Evolutionary conservation across 1,140 invertebrate species (phyloP), one percentile per base, ranked within the genome.

Genomic region (Lepidurus arcticus): DNA sequence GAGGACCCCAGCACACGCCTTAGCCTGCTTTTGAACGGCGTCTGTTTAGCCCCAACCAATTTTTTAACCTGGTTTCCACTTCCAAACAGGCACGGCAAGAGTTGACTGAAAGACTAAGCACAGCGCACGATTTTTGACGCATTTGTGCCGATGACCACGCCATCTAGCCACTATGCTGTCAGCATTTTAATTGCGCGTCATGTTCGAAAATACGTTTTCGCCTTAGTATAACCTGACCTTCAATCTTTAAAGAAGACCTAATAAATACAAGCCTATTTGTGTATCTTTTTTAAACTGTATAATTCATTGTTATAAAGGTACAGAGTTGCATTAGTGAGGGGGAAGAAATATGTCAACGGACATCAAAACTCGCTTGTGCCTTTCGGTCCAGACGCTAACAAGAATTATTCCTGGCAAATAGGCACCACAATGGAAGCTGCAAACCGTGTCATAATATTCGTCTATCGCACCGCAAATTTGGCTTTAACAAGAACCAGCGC

Each of bases 381-480:
- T n/a, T 21, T 65, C 53, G 53, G 21, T n/a, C 21, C n/a, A 65
- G 53, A 65, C 53, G 1, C 21, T n/a, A 13, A 65, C 53, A 65
- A 65, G 16, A 65, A 16, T 7, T n/a, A 0, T 65, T 65, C 21
- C 53, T 13, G 6, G 53, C 53, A 65, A 65, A n/a, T 13, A 65
- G 53, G 53, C 53, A 65, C 53, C 53, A 65, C 53, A 65, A 65
- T 65, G 53, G 53, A 65, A 65, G 53, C 53, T 65, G 53, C 53
- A 65, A n/a, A 13, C 53, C 16, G 5, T 65, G 7, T 34, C 34
- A 34, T 34, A 11, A 65, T 65, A 65, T 7, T 65, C 53, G 7
- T 13, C 7, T 16, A 65, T n/a, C 53, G 53, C 53, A 65, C 53
- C 53, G 13, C 53, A 65, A 65, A 65, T n/a, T n/a, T 65, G 16